phyloP scores from a whole-genome alignment of 2,888 invertebrate species.

The Philopedon plagiatum region DNA sequence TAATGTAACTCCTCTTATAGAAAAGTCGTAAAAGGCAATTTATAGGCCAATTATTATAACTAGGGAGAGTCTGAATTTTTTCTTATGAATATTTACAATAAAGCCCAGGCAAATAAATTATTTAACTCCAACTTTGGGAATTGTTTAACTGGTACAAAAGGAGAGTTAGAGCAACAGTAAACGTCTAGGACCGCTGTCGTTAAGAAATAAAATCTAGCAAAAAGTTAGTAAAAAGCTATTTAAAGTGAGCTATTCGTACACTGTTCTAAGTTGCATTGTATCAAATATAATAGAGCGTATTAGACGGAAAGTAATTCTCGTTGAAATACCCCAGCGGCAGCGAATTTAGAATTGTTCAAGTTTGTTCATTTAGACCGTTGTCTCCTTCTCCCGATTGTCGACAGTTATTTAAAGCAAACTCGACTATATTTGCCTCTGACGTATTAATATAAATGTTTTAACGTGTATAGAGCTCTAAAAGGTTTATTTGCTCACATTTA shows the following conservation, averaged over 20 bases:
- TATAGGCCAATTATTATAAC: too few relatives aligned
- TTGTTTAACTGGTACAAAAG: background rate
- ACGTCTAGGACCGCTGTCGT: background rate
- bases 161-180: background rate
- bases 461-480: background rate
- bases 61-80: too few relatives aligned
- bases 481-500: background rate
- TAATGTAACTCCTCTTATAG: too few relatives aligned
- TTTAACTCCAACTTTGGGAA: background rate
- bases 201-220: slow-evolving; percentile 6
- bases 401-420: background rate
- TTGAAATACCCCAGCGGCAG: slow-evolving; percentile 18
- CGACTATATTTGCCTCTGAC: background rate
- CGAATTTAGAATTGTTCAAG: slow-evolving; percentile 35
- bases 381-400: slow-evolving; percentile 16
- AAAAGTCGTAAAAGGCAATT: too few relatives aligned
- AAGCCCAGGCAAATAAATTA: background rate
- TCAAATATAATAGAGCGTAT: slow-evolving; percentile 33
- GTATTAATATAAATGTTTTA: slow-evolving; percentile 7
- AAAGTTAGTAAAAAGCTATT: slow-evolving; percentile 28
- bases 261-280: slow-evolving; percentile 33
- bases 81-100: background rate
- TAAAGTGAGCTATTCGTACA: slow-evolving; percentile 18
- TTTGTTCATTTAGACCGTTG: slow-evolving; percentile 26
- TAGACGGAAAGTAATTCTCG: slow-evolving; percentile 27